Evolutionary conservation across 2,113 vertebrate species (phyloP).

Genomic region (Ranitomeya variabilis): DNA sequence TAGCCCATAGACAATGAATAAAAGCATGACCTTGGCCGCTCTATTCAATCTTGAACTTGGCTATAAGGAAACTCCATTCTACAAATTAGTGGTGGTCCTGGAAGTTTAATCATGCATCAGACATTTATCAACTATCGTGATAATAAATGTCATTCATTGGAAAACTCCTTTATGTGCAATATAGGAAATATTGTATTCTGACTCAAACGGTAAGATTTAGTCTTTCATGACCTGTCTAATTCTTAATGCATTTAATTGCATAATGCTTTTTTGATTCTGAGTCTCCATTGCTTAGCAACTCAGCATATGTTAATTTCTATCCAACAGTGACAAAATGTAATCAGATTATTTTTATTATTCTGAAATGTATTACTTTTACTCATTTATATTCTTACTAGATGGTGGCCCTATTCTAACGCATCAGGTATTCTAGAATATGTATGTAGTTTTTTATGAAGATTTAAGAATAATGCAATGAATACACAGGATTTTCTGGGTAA

Average conservation of each 20-base stretch:
- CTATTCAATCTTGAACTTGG: too few species aligned
- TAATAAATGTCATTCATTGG: neutral
- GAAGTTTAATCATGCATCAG: too few species aligned
- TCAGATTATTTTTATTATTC: neutral
- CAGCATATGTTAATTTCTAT: neutral
- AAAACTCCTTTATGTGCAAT: neutral
- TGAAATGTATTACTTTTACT: neutral
- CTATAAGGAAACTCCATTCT: too few species aligned
- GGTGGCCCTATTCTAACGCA: too few species aligned
- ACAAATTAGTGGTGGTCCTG: too few species aligned
- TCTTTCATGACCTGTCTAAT: neutral
- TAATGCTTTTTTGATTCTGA: neutral
- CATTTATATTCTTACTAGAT: slow-evolving; percentile 3
- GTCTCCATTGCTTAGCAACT: slow-evolving; percentile 9
- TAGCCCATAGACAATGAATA: too few species aligned
- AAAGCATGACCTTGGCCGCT: too few species aligned
- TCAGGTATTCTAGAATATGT: too few species aligned
- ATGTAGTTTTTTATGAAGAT: too few species aligned
- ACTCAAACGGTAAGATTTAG: neutral
- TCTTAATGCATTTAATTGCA: neutral
- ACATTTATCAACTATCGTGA: neutral
- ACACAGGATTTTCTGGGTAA: too few species aligned
- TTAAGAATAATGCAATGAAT: too few species aligned
- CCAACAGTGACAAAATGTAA: neutral
- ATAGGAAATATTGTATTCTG: neutral